Percentiles rank a stretch among this genome's conserved stretches.
These are phyloP conservation scores for Romanogobio albipinnatus DNA, from an alignment of 2,113 vertebrate species.

Conservation along the genomic window DNA sequence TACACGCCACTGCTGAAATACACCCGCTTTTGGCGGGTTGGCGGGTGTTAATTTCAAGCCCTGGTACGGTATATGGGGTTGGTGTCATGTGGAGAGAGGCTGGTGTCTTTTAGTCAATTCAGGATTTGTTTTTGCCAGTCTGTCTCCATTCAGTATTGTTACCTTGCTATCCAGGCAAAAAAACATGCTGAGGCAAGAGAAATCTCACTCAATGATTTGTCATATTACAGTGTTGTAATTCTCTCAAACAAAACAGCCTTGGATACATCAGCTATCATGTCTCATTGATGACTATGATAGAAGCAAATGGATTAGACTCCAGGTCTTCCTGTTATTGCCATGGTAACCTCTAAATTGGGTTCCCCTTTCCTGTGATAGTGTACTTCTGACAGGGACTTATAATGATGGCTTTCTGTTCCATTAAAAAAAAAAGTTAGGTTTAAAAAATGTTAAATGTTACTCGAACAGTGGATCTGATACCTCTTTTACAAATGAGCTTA, in stretches of 20 bases:
- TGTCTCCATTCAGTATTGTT: slow-evolving; percentile 64
- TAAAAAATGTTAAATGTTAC: background rate
- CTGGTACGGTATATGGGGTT: slow-evolving; percentile 58
- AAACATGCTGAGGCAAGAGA: slow-evolving; percentile 73
- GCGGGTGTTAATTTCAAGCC: too few species aligned
- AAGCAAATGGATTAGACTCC: slow-evolving; percentile 24
- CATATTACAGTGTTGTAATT: slow-evolving; percentile 59
- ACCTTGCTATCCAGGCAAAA: slow-evolving; percentile 55
- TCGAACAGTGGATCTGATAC: background rate
- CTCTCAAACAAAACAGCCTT: background rate
- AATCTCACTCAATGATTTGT: slow-evolving; percentile 69
- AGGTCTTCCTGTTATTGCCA: slow-evolving; percentile 30
- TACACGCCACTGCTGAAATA: too few species aligned
- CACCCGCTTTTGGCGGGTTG: too few species aligned
- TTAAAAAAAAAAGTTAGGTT: slow-evolving; percentile 21
- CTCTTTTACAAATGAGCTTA: background rate
- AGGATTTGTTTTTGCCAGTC: slow-evolving; percentile 69
- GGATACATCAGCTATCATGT: slow-evolving; percentile 27
- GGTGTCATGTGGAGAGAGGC: slow-evolving; percentile 60
- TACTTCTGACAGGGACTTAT: slow-evolving; percentile 5
- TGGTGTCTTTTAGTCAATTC: slow-evolving; percentile 70
- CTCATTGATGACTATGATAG: slow-evolving; percentile 34
- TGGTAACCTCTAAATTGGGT: slow-evolving; percentile 36
- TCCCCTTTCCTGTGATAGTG: slow-evolving; percentile 21
- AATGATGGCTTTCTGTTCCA: slow-evolving; percentile 34